phyloP scores from a whole-genome alignment of 2,888 invertebrate species.

The Tubulanus polymorphus region DNA sequence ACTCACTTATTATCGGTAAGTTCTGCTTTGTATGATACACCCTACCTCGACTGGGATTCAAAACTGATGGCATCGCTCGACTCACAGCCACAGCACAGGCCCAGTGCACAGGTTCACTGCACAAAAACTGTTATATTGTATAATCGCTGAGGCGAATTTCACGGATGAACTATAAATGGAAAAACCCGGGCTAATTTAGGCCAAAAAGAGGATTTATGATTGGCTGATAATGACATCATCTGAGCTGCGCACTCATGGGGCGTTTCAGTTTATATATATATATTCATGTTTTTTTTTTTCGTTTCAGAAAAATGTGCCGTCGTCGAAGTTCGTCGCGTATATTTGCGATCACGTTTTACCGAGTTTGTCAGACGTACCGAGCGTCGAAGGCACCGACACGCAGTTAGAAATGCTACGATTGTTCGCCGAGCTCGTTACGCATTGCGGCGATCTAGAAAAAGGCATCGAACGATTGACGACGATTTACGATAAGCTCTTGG shows the following conservation, averaged over 20 bases:
- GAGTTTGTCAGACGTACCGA: constrained; percentile 50
- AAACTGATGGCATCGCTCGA: no score
- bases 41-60: no score
- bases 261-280: constrained; percentile 3
- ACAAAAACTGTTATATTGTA: background rate
- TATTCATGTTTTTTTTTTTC: constrained; percentile 25
- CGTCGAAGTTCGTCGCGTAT: constrained; percentile 77
- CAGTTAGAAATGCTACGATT: constrained; percentile 79
- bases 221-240: no score
- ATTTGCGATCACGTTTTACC: constrained; percentile 81
- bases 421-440: constrained; percentile 78
- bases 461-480: constrained; percentile 70
- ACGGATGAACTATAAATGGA: background rate
- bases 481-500: constrained; percentile 74
- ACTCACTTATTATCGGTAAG: constrained; percentile 84
- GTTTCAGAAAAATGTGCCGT: constrained; percentile 76
- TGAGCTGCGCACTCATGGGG: background rate
- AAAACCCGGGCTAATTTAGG: background rate
- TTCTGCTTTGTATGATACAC: constrained; percentile 23
- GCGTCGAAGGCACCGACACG: constrained; percentile 41
- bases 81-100: no score
- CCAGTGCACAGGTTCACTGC: no score
- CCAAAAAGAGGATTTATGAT: background rate
- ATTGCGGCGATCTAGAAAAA: constrained; percentile 73
- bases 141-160: background rate